These are phyloP conservation scores for Drosophila pallidifrons DNA, from an alignment of 1,140 invertebrate species.

Conservation along the genomic window DNA sequence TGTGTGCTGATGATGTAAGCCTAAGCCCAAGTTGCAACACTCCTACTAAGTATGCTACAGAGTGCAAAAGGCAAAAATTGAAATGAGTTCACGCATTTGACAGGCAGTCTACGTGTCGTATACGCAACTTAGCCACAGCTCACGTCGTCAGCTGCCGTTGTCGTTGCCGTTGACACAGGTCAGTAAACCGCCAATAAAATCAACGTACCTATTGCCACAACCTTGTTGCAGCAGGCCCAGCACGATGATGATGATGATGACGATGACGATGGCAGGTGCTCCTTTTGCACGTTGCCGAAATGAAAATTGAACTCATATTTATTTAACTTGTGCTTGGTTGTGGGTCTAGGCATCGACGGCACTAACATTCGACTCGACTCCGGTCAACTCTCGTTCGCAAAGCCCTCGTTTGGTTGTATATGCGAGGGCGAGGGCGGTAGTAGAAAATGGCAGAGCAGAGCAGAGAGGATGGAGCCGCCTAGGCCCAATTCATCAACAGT, in stretches of 20 bases:
- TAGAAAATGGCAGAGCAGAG: not conserved
- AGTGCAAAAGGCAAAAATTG: constrained; percentile 44
- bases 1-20: constrained; percentile 27
- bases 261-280: constrained; percentile 13
- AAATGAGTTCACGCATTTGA: constrained; percentile 75
- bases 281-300: constrained; percentile 46
- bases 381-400: not conserved
- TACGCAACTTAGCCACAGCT: constrained; percentile 58
- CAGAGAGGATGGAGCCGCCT: constrained; percentile 30
- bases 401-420: not conserved
- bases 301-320: constrained; percentile 84
- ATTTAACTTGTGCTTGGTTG: constrained; percentile 66
- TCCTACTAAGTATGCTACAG: constrained; percentile 29
- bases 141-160: constrained; percentile 36
- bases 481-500: constrained; percentile 78
- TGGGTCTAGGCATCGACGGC: not conserved
- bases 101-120: constrained; percentile 72
- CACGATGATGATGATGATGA: not conserved
- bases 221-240: constrained; percentile 5
- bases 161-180: constrained; percentile 72
- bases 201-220: constrained; percentile 55
- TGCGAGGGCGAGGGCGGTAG: no score
- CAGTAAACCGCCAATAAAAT: constrained; percentile 83
- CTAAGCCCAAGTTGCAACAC: constrained; percentile 10
- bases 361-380: not conserved